Evolutionary conservation across 1,140 invertebrate species (phyloP).

Genomic region (Drosophila dunni): DNA sequence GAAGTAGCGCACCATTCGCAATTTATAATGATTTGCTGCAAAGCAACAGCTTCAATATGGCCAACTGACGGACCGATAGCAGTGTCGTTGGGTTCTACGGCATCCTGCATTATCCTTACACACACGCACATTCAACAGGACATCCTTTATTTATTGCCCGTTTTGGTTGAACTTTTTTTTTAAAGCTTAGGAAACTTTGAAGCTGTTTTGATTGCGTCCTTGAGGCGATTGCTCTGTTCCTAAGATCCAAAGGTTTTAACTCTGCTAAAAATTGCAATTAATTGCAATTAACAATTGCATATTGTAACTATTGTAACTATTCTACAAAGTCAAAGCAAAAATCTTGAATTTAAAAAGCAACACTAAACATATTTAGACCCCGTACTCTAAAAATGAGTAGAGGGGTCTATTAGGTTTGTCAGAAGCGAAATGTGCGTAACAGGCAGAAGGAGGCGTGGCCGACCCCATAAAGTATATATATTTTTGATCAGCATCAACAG

Average conservation of each 20-base stretch:
- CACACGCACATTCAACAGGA: background rate
- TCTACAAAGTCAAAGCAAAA: no score
- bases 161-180: constrained; percentile 38
- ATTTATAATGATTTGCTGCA: constrained; percentile 61
- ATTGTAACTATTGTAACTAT: no score
- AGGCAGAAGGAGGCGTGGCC: no score
- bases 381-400: no score
- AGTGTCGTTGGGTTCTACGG: background rate
- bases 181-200: constrained; percentile 58
- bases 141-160: constrained; percentile 59
- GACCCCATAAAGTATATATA: no score
- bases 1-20: constrained; percentile 44
- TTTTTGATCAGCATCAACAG: no score
- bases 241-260: background rate
- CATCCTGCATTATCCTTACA: background rate
- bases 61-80: constrained; percentile 48
- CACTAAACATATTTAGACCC: no score
- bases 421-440: no score
- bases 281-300: no score
- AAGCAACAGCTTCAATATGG: constrained; percentile 72
- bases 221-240: constrained; percentile 35
- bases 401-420: no score
- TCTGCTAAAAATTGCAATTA: no score
- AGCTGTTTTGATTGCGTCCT: constrained; percentile 64
- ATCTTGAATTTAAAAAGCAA: no score